phyloP scores from a whole-genome alignment of 2,888 invertebrate genomes.

The Leucozona laternaria region DNA sequence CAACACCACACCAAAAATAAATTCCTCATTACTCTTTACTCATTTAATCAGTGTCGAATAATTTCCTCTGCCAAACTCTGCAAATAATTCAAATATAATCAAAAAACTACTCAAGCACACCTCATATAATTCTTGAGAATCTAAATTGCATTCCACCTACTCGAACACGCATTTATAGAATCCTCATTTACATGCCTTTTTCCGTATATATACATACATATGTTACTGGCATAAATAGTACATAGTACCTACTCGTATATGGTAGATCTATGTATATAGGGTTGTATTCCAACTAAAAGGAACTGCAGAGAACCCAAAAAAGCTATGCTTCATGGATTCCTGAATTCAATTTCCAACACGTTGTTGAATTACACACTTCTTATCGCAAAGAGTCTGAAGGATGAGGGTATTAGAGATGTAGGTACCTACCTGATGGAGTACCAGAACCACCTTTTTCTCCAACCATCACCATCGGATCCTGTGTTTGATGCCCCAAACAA shows the following conservation, averaged over 20 bases:
- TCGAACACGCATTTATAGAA: constrained; percentile 58
- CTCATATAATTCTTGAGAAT: constrained; percentile 59
- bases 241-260: no score
- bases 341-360: constrained; percentile 71
- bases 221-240: no score
- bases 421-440: neutral
- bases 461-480: constrained; percentile 2
- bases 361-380: constrained; percentile 60
- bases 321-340: constrained; percentile 48
- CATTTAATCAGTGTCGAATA: constrained; percentile 53
- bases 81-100: constrained; percentile 57
- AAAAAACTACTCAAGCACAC: constrained; percentile 69
- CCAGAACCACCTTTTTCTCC: neutral
- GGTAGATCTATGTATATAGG: neutral
- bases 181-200: constrained; percentile 59
- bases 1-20: neutral
- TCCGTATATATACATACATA: no score
- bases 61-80: constrained; percentile 32
- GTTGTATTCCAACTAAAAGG: neutral
- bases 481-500: constrained; percentile 38
- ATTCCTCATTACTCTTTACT: constrained; percentile 24
- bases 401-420: no score
- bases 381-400: neutral
- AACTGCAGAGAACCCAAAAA: constrained; percentile 23
- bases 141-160: constrained; percentile 70